Percentiles rank a stretch among this genome's conserved stretches.
Conservation (phyloP, 1,140 invertebrate genomes). For the Thaumetopoea pityocampa region DNA sequence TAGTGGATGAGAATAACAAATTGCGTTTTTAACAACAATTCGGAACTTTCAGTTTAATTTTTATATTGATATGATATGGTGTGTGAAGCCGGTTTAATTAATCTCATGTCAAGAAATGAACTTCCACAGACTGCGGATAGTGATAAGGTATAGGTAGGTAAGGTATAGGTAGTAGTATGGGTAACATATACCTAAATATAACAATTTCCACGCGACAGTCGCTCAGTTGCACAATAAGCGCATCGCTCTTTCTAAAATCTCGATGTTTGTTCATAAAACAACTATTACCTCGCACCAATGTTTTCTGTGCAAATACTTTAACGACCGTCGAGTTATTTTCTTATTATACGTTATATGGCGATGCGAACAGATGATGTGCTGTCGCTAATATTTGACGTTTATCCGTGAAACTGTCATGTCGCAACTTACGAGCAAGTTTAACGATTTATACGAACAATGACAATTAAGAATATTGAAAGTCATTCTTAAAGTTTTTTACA, state of each 20-base stretch:
- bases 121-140: too few relatives aligned
- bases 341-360: constrained; percentile 25
- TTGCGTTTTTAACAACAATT: too few relatives aligned
- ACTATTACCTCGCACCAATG: constrained; percentile 8
- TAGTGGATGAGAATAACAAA: too few relatives aligned
- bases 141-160: too few relatives aligned
- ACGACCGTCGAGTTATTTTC: constrained; percentile 37
- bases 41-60: too few relatives aligned
- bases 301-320: constrained; percentile 38
- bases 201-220: neutral
- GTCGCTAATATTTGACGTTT: constrained; percentile 49
- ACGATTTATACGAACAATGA: neutral
- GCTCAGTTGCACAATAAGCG: constrained; percentile 4
- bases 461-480: too few relatives aligned
- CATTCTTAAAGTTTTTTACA: too few relatives aligned
- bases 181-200: too few relatives aligned
- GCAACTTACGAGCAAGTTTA: neutral
- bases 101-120: too few relatives aligned
- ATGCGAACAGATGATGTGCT: constrained; percentile 32
- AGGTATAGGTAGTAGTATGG: too few relatives aligned
- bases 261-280: constrained; percentile 15
- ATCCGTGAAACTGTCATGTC: constrained; percentile 32
- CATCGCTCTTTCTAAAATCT: neutral
- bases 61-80: too few relatives aligned
- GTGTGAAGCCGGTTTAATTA: too few relatives aligned